phyloP scores from a whole-genome alignment of 2,113 vertebrate species.

The Ciconia boyciana region DNA sequence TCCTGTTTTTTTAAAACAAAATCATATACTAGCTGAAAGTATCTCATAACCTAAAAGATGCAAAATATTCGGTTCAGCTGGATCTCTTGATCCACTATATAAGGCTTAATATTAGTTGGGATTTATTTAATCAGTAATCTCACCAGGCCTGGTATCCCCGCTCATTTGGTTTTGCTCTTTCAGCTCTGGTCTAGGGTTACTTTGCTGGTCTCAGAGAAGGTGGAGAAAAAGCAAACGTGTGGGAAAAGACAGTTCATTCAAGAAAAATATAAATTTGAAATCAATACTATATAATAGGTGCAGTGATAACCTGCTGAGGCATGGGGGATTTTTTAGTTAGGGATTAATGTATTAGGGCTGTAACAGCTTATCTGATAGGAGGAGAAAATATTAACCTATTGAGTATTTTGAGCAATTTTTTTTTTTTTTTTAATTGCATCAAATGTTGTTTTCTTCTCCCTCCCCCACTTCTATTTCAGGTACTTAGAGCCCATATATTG shows the following conservation, averaged over 20 bases:
- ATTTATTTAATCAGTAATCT: background rate
- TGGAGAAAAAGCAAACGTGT: background rate
- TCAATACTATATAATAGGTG: background rate
- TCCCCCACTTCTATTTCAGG: conserved; percentile 59
- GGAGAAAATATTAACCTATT: background rate
- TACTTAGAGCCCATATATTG: conserved; percentile 87
- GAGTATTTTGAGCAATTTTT: background rate
- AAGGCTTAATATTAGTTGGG: background rate
- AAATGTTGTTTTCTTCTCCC: background rate
- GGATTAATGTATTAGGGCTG: background rate
- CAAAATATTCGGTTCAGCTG: background rate
- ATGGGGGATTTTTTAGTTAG: background rate
- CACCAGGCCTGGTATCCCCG: background rate
- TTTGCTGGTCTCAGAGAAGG: background rate
- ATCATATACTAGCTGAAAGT: background rate
- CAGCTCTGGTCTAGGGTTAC: background rate
- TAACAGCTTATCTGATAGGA: background rate
- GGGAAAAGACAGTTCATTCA: background rate
- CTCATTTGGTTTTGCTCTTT: background rate
- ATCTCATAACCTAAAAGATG: background rate
- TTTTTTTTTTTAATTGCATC: background rate
- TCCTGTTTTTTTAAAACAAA: background rate
- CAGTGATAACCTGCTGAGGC: background rate
- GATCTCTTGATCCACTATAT: background rate
- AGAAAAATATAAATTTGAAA: background rate